Evolutionary conservation across 1,140 invertebrate genomes (phyloP).

Genomic region (Tetragonula clypearis): DNA sequence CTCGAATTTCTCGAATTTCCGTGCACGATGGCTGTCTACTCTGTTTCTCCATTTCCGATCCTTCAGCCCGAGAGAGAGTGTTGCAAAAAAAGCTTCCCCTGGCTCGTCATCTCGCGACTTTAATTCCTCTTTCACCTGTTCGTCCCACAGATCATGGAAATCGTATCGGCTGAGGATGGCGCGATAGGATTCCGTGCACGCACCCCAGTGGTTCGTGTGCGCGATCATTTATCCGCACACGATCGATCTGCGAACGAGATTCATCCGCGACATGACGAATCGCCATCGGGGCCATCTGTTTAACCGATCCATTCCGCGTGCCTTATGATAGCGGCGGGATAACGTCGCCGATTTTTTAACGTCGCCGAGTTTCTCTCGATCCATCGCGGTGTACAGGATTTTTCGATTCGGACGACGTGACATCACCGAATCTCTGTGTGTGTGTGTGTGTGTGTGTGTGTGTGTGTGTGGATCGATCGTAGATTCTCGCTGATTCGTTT

Average conservation of each 20-base stretch:
- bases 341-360: not conserved
- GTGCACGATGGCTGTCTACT: too few relatives aligned
- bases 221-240: slow-evolving; percentile 43
- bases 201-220: not conserved
- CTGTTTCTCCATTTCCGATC: too few relatives aligned
- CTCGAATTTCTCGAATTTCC: too few relatives aligned
- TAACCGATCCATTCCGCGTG: slow-evolving; percentile 60
- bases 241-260: slow-evolving; percentile 44
- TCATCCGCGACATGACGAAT: slow-evolving; percentile 59
- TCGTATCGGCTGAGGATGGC: not conserved
- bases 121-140: too few relatives aligned
- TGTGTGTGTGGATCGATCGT: not conserved
- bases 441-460: too few relatives aligned
- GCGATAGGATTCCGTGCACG: not conserved
- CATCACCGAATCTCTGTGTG: not conserved
- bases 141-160: not conserved
- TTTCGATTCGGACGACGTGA: not conserved
- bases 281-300: slow-evolving; percentile 50
- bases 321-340: slow-evolving; percentile 51
- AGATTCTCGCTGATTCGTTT: slow-evolving; percentile 6
- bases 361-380: not conserved
- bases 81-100: not conserved
- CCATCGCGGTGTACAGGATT: not conserved
- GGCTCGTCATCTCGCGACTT: too few relatives aligned
- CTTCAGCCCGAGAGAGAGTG: not conserved